phyloP scores from a whole-genome alignment of 1,140 invertebrate genomes.

The Charaxes varanes region DNA sequence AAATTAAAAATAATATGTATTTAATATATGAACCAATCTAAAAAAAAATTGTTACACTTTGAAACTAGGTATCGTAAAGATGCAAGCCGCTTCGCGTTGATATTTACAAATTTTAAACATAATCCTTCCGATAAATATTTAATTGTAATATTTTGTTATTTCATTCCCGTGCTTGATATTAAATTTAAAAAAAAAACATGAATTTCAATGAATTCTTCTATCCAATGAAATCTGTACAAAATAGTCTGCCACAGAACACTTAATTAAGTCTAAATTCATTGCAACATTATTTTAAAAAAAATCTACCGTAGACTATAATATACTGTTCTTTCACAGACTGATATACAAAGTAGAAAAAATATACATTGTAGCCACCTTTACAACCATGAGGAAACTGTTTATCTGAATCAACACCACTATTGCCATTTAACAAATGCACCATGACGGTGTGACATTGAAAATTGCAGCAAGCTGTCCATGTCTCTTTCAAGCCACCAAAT shows the following conservation, averaged over 20 bases:
- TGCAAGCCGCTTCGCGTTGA: slow-evolving; percentile 33
- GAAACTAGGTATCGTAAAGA: too few species aligned
- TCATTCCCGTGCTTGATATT: neutral
- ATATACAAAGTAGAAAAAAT: slow-evolving; percentile 71
- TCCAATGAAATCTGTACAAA: slow-evolving; percentile 19
- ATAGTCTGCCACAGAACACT: slow-evolving; percentile 32
- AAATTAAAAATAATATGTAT: too few species aligned
- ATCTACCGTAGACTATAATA: slow-evolving; percentile 39
- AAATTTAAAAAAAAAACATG: slow-evolving; percentile 4
- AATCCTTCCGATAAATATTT: neutral
- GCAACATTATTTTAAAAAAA: slow-evolving; percentile 51
- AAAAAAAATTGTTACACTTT: too few species aligned
- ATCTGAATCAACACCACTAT: slow-evolving; percentile 10
- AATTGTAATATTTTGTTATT: slow-evolving; percentile 4
- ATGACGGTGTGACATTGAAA: slow-evolving; percentile 6
- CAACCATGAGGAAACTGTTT: slow-evolving; percentile 23
- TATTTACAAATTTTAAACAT: slow-evolving; percentile 18
- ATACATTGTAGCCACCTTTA: slow-evolving; percentile 57
- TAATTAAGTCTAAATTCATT: slow-evolving; percentile 47
- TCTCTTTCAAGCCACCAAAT: slow-evolving; percentile 21
- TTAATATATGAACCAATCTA: too few species aligned
- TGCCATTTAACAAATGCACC: slow-evolving; percentile 10
- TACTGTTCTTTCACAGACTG: slow-evolving; percentile 41
- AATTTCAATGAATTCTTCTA: neutral
- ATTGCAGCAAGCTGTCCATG: slow-evolving; percentile 11